Evolutionary conservation across 2,888 invertebrate genomes (phyloP).

Genomic region (Nezara viridula): DNA sequence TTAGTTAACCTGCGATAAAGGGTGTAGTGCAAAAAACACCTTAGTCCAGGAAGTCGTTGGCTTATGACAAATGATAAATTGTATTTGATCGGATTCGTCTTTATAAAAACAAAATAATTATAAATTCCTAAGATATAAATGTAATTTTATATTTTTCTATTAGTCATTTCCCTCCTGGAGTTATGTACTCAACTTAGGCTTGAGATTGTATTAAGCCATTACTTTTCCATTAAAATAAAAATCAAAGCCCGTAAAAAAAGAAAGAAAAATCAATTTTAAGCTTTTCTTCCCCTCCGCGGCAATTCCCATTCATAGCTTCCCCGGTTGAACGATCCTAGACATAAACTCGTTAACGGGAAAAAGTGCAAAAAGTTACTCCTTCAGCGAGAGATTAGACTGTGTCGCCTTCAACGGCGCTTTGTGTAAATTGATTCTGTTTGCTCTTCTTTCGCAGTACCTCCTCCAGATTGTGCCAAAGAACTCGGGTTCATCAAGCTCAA

Average conservation of each 20-base stretch:
- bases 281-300: not conserved
- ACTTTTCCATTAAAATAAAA: not conserved
- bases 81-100: no score
- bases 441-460: not conserved
- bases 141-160: no score
- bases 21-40: no score
- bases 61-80: no score
- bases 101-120: no score
- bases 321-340: not conserved
- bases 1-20: no score
- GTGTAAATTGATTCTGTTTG: slow-evolving; percentile 48
- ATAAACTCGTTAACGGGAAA: slow-evolving; percentile 29
- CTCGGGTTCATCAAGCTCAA: not conserved
- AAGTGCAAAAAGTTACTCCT: not conserved
- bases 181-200: no score
- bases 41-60: no score
- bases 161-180: no score
- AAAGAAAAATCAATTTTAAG: not conserved
- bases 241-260: not conserved
- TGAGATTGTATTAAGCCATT: not conserved
- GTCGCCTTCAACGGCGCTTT: slow-evolving; percentile 36
- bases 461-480: not conserved
- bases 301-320: not conserved
- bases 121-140: no score
- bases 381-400: not conserved